Base-by-base conservation (phyloP, 1,140 invertebrate genomes). In the Lordiphosa collinella region DNA sequence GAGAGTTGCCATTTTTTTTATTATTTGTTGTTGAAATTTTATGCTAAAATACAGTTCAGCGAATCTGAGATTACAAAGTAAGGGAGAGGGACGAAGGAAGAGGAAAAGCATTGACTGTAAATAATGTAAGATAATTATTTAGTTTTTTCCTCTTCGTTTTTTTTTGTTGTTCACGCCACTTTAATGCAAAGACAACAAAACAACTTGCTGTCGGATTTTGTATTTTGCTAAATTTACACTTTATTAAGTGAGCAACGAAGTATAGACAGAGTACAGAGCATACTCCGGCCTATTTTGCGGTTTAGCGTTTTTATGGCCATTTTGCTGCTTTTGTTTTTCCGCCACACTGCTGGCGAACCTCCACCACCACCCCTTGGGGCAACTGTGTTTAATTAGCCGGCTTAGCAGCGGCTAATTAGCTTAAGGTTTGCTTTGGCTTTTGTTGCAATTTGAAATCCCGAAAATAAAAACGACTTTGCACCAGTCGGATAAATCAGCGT, bases 51-150 rank as follows among this genome's bases (percentile, higher is more conserved):
- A 78, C 72, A 84, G 78, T 84, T 78, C 79, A 85, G 79, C 78
- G 68, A 85, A 66, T 84, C 60, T 73, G 53, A 69, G 68, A 76
- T 84, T 82, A 84, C 67, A 68, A 29, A 51, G 55, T 5, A 22
- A 18, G 35, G 13, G 38, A 36, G 31, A 8, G 25, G 16, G 36
- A 35, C 18, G 51, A 41, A 43, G 35, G 22, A 32, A 47, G 44
- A 56, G 57, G 67, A 64, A 59, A 63, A 80, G 71, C 78, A 78
- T 64, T 58, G 79, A 84, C 72, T 84, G 78, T 82, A 84, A 82
- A 84, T 82, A 84, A 82, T 84, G 78, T 73, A 65, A 47, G 72
- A 84, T 82, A 82, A 82, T 82, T 82, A 84, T 84, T 82, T 82
- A 80, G 76, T 82, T 82, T 84, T 46, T 40, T 46, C 46, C 46